Conservation (phyloP, 1,140 invertebrate species). For the Brachionus koreanus region DNA sequence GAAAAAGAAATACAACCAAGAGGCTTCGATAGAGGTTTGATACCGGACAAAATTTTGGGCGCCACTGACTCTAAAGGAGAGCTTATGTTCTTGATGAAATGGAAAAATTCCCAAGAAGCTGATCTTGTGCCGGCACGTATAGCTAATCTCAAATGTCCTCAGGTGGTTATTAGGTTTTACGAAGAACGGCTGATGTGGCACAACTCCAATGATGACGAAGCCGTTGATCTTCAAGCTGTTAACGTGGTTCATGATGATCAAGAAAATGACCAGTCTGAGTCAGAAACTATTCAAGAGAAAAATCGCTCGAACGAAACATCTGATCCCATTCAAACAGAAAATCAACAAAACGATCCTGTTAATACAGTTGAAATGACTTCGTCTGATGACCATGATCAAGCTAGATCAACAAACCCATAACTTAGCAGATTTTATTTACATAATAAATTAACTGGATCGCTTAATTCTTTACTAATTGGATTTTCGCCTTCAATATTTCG, state of each 20-base stretch:
- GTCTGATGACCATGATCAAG: not conserved
- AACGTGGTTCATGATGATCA: not conserved
- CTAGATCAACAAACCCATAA: not conserved
- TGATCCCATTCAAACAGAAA: not conserved
- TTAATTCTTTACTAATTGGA: not conserved
- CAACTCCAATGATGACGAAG: constrained; percentile 43
- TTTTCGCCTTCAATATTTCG: not conserved
- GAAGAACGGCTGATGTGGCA: constrained; percentile 92
- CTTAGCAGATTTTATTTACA: not conserved
- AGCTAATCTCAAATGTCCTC: constrained; percentile 85
- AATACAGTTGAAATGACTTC: not conserved
- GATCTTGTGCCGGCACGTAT: constrained; percentile 84
- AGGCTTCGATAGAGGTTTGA: constrained; percentile 82
- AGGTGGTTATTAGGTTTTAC: constrained; percentile 91
- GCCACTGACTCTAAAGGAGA: constrained; percentile 87
- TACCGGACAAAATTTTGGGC: constrained; percentile 88
- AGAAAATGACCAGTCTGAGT: not conserved
- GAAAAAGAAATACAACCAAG: constrained; percentile 45
- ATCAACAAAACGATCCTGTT: not conserved
- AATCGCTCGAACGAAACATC: constrained; percentile 3
- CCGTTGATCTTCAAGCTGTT: not conserved
- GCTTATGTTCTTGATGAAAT: constrained; percentile 95
- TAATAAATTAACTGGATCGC: not conserved
- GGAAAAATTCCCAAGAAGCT: constrained; percentile 90
- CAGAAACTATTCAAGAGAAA: not conserved